Evolutionary conservation across 2,888 invertebrate species (phyloP).

Genomic region (Theretra japonica): DNA sequence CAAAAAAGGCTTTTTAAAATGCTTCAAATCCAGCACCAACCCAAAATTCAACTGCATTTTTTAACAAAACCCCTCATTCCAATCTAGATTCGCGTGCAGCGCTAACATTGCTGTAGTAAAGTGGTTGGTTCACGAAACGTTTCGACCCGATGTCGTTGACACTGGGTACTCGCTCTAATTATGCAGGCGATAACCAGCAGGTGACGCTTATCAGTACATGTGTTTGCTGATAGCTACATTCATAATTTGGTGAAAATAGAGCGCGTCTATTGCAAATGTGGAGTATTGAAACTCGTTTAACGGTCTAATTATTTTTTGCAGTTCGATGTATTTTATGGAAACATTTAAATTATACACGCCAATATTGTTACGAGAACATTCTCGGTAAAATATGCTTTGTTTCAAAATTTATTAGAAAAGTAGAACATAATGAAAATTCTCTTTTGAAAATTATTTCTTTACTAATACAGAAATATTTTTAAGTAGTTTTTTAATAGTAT

Average conservation of each 20-base stretch:
- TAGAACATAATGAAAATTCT: too few relatives aligned
- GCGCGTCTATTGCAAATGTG: neutral
- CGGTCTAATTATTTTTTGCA: neutral
- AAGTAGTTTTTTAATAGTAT: neutral
- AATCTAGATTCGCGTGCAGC: too few relatives aligned
- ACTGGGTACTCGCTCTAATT: constrained; percentile 29
- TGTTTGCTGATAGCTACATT: neutral
- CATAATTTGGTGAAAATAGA: constrained; percentile 15
- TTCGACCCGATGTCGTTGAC: constrained; percentile 42
- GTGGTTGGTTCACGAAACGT: neutral
- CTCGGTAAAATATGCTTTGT: too few relatives aligned
- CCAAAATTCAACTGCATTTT: too few relatives aligned
- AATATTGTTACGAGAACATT: too few relatives aligned
- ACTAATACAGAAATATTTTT: neutral
- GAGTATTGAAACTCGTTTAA: neutral
- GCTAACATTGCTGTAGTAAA: neutral
- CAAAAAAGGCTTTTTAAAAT: too few relatives aligned
- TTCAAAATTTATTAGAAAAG: too few relatives aligned
- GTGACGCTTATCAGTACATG: constrained; percentile 39
- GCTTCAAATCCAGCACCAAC: too few relatives aligned
- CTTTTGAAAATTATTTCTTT: neutral
- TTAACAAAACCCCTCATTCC: too few relatives aligned
- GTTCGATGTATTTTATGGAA: too few relatives aligned
- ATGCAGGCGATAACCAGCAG: constrained; percentile 35
- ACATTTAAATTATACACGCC: too few relatives aligned